phyloP scores from a whole-genome alignment of 2,113 vertebrate species.

The Melozone crissalis region DNA sequence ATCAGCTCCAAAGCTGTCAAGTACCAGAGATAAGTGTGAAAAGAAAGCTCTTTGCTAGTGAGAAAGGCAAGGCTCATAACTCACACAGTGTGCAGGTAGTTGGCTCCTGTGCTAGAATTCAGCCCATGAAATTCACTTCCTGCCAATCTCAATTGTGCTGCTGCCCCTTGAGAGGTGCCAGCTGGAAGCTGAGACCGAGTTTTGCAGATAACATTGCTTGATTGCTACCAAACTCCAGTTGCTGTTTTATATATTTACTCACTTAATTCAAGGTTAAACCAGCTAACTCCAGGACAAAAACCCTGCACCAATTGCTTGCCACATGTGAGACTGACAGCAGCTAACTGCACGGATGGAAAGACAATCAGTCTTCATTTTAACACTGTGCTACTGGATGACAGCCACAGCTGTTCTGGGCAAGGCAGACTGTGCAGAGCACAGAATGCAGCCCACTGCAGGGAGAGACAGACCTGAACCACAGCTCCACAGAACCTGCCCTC shows the following conservation, averaged over 20 bases:
- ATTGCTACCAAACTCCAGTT: neutral
- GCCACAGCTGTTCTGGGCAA: slow-evolving; percentile 15
- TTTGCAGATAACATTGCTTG: neutral
- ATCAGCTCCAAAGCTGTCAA: neutral
- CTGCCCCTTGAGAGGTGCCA: neutral
- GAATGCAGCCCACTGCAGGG: neutral
- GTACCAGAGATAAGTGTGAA: neutral
- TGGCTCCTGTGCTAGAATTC: neutral
- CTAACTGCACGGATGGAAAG: neutral
- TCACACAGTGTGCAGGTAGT: neutral
- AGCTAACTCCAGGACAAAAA: neutral
- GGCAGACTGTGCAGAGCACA: neutral
- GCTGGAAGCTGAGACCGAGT: neutral
- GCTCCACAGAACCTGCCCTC: neutral
- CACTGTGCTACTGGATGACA: neutral
- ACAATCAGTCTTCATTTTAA: slow-evolving; percentile 18
- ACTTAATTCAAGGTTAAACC: slow-evolving; percentile 21
- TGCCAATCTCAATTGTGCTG: neutral
- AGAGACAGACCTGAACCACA: neutral
- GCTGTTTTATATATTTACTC: neutral
- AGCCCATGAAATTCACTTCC: neutral
- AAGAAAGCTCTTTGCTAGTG: neutral
- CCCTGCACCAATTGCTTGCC: neutral
- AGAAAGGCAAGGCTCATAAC: neutral
- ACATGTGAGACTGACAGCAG: neutral